Evolutionary conservation across 1,140 invertebrate genomes (phyloP), one percentile per base, ranked within the genome.

Genomic region (Goniozus legneri): DNA sequence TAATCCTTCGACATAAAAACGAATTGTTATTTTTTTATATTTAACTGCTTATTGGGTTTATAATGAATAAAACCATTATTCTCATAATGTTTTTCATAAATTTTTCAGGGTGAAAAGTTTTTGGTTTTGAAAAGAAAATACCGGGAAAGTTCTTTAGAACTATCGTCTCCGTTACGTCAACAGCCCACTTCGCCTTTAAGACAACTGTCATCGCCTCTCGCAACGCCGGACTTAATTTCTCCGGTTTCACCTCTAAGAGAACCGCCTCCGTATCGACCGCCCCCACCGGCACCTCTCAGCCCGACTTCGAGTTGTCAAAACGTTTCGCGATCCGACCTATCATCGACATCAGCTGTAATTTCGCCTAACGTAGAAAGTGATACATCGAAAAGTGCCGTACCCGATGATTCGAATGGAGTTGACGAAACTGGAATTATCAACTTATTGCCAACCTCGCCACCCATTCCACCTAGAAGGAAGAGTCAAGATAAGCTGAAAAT

Each of bases 51-150:
- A n/a, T n/a, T n/a, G n/a, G n/a, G n/a, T n/a, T n/a, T n/a, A n/a
- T n/a, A n/a, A n/a, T n/a, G n/a, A n/a, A n/a, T n/a, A n/a, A n/a
- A n/a, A n/a, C n/a, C n/a, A n/a, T n/a, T n/a, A n/a, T n/a, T n/a
- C n/a, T n/a, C n/a, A n/a, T n/a, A n/a, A n/a, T n/a, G n/a, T n/a
- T n/a, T n/a, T n/a, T n/a, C n/a, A n/a, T n/a, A n/a, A 27, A 4
- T 27, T 27, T 27, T 10, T 27, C 52, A 82, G 73, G 87, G 87
- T 47, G 88, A 91, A 62, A 94, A 93, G 69, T 90, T 84, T 74
- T 71, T 95, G 32, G 84, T 91, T 32, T 73, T 95, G 7, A 89
- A 90, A 69, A 85, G 84, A 64, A 88, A 86, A 64, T 91, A 84
- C 56, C 68, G 79, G 58, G 63, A 59, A 63, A 75, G 52, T 75